Evolutionary conservation across 2,888 invertebrate species (phyloP).

Genomic region (Molanna angustata): DNA sequence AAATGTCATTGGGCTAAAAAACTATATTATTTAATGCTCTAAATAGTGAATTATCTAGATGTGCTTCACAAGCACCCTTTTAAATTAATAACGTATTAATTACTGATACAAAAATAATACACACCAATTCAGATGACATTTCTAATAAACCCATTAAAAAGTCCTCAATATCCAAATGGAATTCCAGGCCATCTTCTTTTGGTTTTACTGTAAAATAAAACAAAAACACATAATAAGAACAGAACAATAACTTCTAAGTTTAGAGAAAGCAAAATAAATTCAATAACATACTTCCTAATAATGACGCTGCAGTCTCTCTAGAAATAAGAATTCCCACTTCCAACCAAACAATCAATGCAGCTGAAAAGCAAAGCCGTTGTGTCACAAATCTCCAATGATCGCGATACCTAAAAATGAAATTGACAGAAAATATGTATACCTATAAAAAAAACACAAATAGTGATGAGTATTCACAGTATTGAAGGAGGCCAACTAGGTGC

Average conservation of each 20-base stretch:
- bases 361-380: slow-evolving; percentile 75
- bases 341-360: slow-evolving; percentile 75
- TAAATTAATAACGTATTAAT: too few relatives aligned
- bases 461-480: too few relatives aligned
- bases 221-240: not conserved
- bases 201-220: slow-evolving; percentile 60
- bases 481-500: not conserved
- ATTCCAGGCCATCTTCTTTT: slow-evolving; percentile 64
- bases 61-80: too few relatives aligned
- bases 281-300: slow-evolving; percentile 67
- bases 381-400: slow-evolving; percentile 86
- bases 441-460: too few relatives aligned
- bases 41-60: too few relatives aligned
- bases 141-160: slow-evolving; percentile 81
- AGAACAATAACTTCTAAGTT: not conserved
- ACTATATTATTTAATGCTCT: too few relatives aligned
- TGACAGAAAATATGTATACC: too few relatives aligned
- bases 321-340: slow-evolving; percentile 73
- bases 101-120: too few relatives aligned
- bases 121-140: slow-evolving; percentile 83
- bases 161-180: slow-evolving; percentile 89
- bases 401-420: slow-evolving; percentile 66
- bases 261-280: not conserved
- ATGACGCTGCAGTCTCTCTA: slow-evolving; percentile 71
- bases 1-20: too few relatives aligned